phyloP scores from a whole-genome alignment of 2,113 vertebrate genomes.

The Psephotus haematonotus region DNA sequence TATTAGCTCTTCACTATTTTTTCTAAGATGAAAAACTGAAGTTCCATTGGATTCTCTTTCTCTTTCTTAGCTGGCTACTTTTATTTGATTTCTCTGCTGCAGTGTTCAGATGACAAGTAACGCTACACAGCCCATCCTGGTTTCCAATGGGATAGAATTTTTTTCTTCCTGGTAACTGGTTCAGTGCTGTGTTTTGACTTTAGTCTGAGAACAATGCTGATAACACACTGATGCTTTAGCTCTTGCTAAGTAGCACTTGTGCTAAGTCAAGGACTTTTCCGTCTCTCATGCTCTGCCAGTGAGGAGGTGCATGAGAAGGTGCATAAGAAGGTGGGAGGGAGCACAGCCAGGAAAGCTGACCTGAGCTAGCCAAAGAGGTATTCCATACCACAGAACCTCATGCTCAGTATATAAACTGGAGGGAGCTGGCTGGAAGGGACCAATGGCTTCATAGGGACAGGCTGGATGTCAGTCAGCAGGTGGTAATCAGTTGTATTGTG shows the following conservation, averaged over 20 bases:
- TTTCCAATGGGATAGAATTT: neutral
- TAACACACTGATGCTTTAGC: neutral
- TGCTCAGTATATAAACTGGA: neutral
- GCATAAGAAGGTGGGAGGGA: neutral
- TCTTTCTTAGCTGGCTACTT: neutral
- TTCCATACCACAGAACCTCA: neutral
- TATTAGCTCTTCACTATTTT: neutral
- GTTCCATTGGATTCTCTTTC: neutral
- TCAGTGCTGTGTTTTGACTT: neutral
- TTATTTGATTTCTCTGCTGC: neutral
- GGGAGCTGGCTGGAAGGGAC: neutral
- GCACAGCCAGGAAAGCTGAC: neutral
- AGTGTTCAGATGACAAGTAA: neutral
- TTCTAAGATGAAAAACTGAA: neutral
- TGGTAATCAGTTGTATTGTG: neutral
- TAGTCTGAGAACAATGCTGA: neutral
- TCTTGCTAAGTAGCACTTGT: neutral
- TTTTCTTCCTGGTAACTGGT: neutral
- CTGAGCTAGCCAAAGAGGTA: neutral
- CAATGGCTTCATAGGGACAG: neutral
- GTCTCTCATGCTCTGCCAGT: neutral
- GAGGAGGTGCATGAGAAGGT: neutral
- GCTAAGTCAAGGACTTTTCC: neutral
- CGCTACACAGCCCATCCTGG: neutral
- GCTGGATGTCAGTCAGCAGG: neutral